These are phyloP conservation scores for Glaucopsyche alexis DNA, from an alignment of 2,888 invertebrate species.

Conservation along the genomic window DNA sequence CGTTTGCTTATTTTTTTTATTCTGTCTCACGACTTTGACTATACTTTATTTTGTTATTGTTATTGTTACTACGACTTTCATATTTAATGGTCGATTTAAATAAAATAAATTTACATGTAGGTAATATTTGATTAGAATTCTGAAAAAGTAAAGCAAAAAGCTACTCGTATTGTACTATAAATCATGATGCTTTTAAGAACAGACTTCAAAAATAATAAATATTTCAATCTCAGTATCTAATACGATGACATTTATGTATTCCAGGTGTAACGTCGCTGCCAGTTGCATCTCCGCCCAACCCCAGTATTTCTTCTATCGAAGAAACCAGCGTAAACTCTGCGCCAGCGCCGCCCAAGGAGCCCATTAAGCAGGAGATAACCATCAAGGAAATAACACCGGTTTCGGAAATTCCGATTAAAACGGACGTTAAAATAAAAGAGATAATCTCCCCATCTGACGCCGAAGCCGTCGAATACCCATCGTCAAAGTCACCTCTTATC, in stretches of 20 bases:
- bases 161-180: no score
- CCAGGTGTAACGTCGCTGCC: constrained; percentile 66
- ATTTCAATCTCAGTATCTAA: background rate
- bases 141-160: no score
- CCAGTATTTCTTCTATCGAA: constrained; percentile 47
- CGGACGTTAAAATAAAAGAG: constrained; percentile 71
- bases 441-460: constrained; percentile 63
- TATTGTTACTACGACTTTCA: no score
- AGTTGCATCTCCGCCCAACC: constrained; percentile 48
- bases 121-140: no score
- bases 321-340: constrained; percentile 45
- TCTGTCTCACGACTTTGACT: no score
- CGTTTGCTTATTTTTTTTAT: no score
- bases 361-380: constrained; percentile 66
- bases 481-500: constrained; percentile 68
- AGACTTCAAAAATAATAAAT: background rate
- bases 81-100: no score
- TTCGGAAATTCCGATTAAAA: constrained; percentile 68
- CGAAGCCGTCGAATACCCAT: constrained; percentile 65
- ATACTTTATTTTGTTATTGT: no score
- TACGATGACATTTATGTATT: constrained; percentile 39
- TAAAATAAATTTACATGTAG: no score
- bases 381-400: constrained; percentile 82
- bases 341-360: constrained; percentile 50
- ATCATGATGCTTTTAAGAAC: background rate